Evolutionary conservation across 1,140 invertebrate genomes (phyloP).

Genomic region (Cephus cinctus): DNA sequence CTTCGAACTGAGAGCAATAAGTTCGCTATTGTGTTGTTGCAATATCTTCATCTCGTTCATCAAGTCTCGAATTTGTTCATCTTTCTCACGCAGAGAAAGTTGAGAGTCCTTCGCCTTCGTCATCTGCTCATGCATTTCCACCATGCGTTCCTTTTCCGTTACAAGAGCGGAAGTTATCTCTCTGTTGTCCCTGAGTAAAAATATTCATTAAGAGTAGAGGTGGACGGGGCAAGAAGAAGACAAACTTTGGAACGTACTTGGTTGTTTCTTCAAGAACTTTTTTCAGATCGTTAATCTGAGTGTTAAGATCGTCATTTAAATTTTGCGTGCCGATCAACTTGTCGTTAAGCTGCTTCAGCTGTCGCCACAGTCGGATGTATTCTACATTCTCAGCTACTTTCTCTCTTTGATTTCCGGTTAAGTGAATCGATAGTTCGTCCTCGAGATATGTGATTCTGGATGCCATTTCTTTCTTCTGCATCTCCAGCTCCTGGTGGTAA

Average conservation of each 20-base stretch:
- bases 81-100: constrained; percentile 33
- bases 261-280: constrained; percentile 33
- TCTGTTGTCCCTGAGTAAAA: constrained; percentile 32
- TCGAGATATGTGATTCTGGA: constrained; percentile 41
- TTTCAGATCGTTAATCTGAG: constrained; percentile 37
- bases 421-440: constrained; percentile 27
- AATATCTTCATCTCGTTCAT: constrained; percentile 41
- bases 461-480: constrained; percentile 38
- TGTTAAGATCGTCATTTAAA: constrained; percentile 32
- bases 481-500: constrained; percentile 39
- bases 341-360: constrained; percentile 45
- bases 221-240: too few species aligned
- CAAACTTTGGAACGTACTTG: constrained; percentile 30
- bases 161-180: constrained; percentile 27
- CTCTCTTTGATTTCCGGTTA: constrained; percentile 32
- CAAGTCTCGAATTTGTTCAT: constrained; percentile 43
- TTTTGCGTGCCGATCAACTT: constrained; percentile 32
- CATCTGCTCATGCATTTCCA: constrained; percentile 36
- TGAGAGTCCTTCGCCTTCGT: constrained; percentile 30
- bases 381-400: constrained; percentile 49
- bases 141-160: constrained; percentile 32
- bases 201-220: constrained; percentile 12
- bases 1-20: constrained; percentile 37
- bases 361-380: constrained; percentile 45
- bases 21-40: constrained; percentile 48